A percentile compares a stretch with the other conserved stretches of the same genome.
Evolutionary conservation across 2,888 invertebrate genomes (phyloP).

Genomic region (Mythimna vitellina): DNA sequence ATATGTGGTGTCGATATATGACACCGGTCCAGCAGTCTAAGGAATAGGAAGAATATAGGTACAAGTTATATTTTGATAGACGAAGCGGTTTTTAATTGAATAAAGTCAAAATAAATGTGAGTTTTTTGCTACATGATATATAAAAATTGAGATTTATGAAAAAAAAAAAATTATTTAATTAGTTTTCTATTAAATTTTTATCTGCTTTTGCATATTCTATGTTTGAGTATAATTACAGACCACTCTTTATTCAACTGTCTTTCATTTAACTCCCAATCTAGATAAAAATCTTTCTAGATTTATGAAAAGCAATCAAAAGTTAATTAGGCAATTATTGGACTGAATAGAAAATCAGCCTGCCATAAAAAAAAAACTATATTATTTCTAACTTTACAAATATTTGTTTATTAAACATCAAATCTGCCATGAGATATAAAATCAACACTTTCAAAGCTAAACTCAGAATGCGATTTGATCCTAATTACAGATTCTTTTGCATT

Average conservation of each 20-base stretch:
- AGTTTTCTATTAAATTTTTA: not conserved
- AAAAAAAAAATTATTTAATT: not conserved
- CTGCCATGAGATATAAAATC: constrained; percentile 37
- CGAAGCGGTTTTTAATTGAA: not conserved
- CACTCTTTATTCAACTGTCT: not conserved
- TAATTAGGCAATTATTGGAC: not conserved
- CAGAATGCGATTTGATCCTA: constrained; percentile 41
- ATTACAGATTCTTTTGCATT: constrained; percentile 39
- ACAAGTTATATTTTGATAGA: not conserved
- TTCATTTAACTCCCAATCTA: constrained; percentile 7
- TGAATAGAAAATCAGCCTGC: not conserved
- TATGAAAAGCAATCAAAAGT: constrained; percentile 1
- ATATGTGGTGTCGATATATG: constrained; percentile 86
- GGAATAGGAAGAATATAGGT: not conserved
- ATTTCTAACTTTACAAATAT: not conserved
- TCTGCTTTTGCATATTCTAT: not conserved
- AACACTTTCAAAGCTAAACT: constrained; percentile 24
- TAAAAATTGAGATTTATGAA: not conserved
- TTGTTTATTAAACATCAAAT: constrained; percentile 19
- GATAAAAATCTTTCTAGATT: not conserved
- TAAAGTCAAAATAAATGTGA: not conserved
- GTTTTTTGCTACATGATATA: not conserved
- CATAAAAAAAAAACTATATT: not conserved
- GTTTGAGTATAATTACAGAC: constrained; percentile 11
- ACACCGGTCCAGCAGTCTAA: constrained; percentile 65